These are phyloP conservation scores for Myiotriccus ornatus DNA, from an alignment of 2,797 vertebrate species.

Conservation along the genomic window DNA sequence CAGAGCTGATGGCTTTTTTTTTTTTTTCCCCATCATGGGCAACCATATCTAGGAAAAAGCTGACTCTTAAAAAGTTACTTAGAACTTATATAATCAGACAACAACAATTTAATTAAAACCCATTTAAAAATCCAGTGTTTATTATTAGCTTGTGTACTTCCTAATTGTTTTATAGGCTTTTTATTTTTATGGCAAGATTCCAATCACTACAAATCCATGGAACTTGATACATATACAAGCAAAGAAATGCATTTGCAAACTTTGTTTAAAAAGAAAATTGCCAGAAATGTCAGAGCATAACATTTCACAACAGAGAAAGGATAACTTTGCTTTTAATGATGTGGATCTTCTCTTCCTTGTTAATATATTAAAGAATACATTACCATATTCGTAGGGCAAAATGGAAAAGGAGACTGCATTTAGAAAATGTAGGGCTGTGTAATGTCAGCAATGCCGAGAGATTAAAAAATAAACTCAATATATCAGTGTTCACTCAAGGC, in stretches of 20 bases:
- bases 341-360: not conserved
- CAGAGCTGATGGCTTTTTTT: not conserved
- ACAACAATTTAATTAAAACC: constrained; percentile 71
- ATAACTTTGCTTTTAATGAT: constrained; percentile 8
- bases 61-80: constrained; percentile 35
- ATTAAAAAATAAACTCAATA: constrained; percentile 31
- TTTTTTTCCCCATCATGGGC: not conserved
- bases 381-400: constrained; percentile 1
- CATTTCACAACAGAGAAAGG: constrained; percentile 27
- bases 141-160: constrained; percentile 68
- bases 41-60: constrained; percentile 14
- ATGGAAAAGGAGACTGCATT: not conserved
- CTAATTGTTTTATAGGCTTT: constrained; percentile 73
- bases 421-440: not conserved
- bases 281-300: constrained; percentile 47
- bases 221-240: constrained; percentile 20
- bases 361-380: constrained; percentile 10
- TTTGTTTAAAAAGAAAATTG: constrained; percentile 44
- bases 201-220: constrained; percentile 4
- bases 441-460: not conserved
- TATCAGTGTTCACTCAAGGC: not conserved
- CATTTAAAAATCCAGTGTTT: constrained; percentile 67
- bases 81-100: constrained; percentile 69
- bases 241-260: constrained; percentile 48
- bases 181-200: constrained; percentile 57